Percentiles rank a stretch among this genome's conserved stretches.
These are phyloP conservation scores for Caenorhabditis sp. DNA, from an alignment of 2,888 invertebrate species.

Conservation along the genomic window DNA sequence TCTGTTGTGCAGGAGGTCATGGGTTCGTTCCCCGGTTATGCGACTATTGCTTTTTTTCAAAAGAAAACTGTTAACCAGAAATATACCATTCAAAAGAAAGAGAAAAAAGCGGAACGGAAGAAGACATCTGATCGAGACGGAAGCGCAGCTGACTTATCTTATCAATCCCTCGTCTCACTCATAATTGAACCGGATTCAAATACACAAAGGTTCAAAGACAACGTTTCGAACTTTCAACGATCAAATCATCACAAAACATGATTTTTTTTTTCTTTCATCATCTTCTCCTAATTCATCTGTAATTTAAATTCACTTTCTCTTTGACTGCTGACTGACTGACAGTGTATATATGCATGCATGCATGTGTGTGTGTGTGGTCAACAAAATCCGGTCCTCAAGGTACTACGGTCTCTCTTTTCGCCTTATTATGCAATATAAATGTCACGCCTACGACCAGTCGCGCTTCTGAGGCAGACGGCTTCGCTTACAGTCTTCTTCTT, in stretches of 20 bases:
- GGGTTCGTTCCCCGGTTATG: no score
- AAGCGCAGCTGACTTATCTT: neutral
- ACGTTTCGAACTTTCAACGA: conserved; percentile 39
- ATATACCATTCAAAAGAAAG: no score
- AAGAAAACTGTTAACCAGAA: no score
- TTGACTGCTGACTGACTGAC: conserved; percentile 12
- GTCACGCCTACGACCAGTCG: conserved; percentile 29
- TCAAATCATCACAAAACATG: conserved; percentile 18
- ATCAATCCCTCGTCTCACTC: neutral
- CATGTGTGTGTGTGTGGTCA: neutral
- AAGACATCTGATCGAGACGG: no score
- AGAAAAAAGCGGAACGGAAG: no score
- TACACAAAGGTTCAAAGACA: neutral
- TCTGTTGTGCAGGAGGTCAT: no score
- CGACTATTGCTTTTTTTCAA: no score
- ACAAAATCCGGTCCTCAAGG: conserved; percentile 4
- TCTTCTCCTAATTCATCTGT: conserved; percentile 1
- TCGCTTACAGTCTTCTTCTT: conserved; percentile 4
- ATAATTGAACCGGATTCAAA: neutral
- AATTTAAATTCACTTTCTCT: conserved; percentile 31
- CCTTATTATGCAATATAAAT: conserved; percentile 40
- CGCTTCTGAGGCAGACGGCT: conserved; percentile 5
- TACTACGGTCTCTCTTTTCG: conserved; percentile 34
- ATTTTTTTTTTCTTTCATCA: conserved; percentile 12
- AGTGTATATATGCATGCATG: neutral